These are phyloP conservation scores for Epistrophe eligans DNA, from an alignment of 2,888 invertebrate genomes.

Conservation along the genomic window DNA sequence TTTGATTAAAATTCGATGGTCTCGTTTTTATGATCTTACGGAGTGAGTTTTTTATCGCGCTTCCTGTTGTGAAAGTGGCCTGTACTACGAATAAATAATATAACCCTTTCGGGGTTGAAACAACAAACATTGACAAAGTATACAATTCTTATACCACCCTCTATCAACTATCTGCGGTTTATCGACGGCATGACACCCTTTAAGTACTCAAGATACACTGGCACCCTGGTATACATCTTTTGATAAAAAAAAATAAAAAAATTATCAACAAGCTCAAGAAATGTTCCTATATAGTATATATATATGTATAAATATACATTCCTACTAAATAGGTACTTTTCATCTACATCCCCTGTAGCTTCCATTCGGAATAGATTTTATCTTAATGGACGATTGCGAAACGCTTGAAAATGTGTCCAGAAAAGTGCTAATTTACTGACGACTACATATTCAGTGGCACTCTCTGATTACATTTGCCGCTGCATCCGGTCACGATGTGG, in stretches of 20 bases:
- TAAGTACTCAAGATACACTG: constrained; percentile 39
- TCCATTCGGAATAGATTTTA: constrained; percentile 47
- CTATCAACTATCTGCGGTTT: constrained; percentile 69
- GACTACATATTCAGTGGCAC: constrained; percentile 63
- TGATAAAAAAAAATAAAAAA: constrained; percentile 20
- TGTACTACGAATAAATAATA: constrained; percentile 74
- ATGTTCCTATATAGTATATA: constrained; percentile 12
- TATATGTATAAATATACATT: too few relatives aligned
- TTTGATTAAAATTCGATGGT: constrained; percentile 76
- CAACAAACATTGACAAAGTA: constrained; percentile 75
- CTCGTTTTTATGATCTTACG: constrained; percentile 73
- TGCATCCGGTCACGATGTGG: constrained; percentile 38
- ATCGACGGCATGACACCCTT: constrained; percentile 69
- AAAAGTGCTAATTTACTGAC: constrained; percentile 74
- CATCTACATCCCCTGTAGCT: background rate
- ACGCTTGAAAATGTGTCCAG: constrained; percentile 56
- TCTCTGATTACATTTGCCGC: constrained; percentile 64
- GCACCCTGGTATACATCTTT: constrained; percentile 45
- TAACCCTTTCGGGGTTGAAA: constrained; percentile 74
- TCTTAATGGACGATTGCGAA: constrained; percentile 65
- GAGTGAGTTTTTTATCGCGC: constrained; percentile 75
- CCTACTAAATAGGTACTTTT: constrained; percentile 3
- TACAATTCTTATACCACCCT: constrained; percentile 41
- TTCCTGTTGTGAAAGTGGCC: constrained; percentile 75
- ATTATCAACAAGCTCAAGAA: constrained; percentile 21